A percentile compares a stretch with the other conserved stretches of the same genome.
Conservation (phyloP, 2,113 vertebrate genomes). For the Solenodon paradoxus region DNA sequence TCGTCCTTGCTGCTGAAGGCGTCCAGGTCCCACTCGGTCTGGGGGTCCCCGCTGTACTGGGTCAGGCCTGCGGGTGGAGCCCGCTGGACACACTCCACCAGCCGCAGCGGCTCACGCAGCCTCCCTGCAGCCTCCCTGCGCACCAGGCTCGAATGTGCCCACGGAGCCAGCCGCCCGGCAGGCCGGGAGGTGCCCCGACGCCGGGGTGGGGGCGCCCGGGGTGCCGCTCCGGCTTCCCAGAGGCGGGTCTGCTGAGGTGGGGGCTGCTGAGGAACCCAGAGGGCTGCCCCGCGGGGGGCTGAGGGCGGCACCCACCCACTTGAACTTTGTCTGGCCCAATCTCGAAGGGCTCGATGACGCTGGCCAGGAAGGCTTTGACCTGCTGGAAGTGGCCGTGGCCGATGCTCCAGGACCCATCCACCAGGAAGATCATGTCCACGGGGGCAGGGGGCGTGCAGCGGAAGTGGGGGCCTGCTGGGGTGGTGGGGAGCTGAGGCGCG, state of each 20-base stretch:
- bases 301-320: constrained; percentile 84
- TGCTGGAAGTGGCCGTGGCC: constrained; percentile 93
- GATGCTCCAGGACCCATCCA: constrained; percentile 97
- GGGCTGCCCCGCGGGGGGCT: background rate
- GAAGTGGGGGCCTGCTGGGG: constrained; percentile 78
- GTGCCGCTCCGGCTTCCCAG: background rate
- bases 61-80: constrained; percentile 91
- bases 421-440: constrained; percentile 88
- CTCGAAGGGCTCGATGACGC: constrained; percentile 88
- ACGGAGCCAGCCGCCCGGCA: too few relatives aligned
- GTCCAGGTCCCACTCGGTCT: constrained; percentile 94
- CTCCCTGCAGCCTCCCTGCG: too few relatives aligned
- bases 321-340: constrained; percentile 88
- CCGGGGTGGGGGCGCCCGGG: too few relatives aligned
- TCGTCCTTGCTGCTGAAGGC: constrained; percentile 86
- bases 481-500: too few relatives aligned
- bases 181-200: too few relatives aligned
- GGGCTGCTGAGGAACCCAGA: too few relatives aligned
- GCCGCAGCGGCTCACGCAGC: too few relatives aligned
- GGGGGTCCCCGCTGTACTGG: constrained; percentile 95
- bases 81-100: too few relatives aligned
- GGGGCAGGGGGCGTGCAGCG: constrained; percentile 82
- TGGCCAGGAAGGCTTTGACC: constrained; percentile 91
- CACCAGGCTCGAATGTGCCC: too few relatives aligned
- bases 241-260: background rate